Conservation (phyloP, 2,113 vertebrate species). For the Morone saxatilis region DNA sequence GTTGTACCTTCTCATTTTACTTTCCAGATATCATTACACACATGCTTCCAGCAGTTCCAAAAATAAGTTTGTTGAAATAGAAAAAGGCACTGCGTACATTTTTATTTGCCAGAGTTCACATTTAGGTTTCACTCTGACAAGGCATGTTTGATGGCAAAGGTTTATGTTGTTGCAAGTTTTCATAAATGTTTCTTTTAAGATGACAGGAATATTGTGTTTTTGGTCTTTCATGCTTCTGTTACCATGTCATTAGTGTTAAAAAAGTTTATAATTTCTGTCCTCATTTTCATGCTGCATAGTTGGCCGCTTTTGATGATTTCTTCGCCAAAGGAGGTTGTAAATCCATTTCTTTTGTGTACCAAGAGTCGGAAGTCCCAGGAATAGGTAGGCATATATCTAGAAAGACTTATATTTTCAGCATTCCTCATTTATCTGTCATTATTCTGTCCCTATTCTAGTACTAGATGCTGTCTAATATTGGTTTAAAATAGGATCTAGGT, state of each 20-base stretch:
- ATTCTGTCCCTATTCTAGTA: background rate
- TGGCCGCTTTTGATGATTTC: conserved; percentile 84
- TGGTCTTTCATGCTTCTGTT: background rate
- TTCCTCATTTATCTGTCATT: background rate
- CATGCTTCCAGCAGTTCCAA: background rate
- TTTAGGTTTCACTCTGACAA: background rate
- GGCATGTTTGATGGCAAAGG: background rate
- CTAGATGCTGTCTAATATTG: background rate
- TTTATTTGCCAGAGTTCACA: background rate
- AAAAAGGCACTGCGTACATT: background rate
- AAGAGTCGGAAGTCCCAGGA: conserved; percentile 85
- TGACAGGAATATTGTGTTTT: background rate
- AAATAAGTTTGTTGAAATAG: background rate
- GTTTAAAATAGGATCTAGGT: background rate
- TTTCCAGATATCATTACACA: background rate
- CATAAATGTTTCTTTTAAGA: background rate
- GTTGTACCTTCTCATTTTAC: background rate
- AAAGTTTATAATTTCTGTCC: background rate
- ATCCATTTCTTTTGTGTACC: conserved; percentile 87
- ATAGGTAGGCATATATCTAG: conserved; percentile 74
- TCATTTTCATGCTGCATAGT: conserved; percentile 78
- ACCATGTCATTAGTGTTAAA: background rate
- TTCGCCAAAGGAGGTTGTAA: conserved; percentile 84
- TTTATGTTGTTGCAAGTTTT: background rate
- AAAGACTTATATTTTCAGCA: background rate